Percentiles rank a stretch among this genome's conserved stretches.
These are phyloP conservation scores for Furcifer pardalis DNA, from an alignment of 2,797 vertebrate species.

Conservation along the genomic window DNA sequence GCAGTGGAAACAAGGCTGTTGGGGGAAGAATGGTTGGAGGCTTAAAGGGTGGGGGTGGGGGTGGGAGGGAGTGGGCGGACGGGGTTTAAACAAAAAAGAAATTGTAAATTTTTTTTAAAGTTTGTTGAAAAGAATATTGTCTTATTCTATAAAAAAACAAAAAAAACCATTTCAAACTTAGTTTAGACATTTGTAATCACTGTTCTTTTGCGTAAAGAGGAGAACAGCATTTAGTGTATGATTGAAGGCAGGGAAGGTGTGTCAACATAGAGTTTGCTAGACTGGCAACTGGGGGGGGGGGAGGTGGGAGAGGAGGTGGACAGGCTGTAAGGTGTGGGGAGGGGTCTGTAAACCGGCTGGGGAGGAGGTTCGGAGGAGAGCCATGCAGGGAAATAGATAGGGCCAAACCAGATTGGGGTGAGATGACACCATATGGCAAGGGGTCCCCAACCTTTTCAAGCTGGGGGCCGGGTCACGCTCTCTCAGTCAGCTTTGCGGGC, in stretches of 20 bases:
- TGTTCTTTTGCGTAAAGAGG: slow-evolving; percentile 59
- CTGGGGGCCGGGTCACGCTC: no score
- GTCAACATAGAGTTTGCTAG: slow-evolving; percentile 38
- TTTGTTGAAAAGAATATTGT: slow-evolving; percentile 78
- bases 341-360: not conserved
- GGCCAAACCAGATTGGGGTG: not conserved
- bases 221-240: slow-evolving; percentile 62
- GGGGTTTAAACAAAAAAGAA: slow-evolving; percentile 45
- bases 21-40: slow-evolving; percentile 54
- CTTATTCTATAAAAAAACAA: slow-evolving; percentile 71
- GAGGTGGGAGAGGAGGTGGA: not conserved
- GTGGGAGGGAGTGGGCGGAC: slow-evolving; percentile 24
- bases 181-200: slow-evolving; percentile 75
- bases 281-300: slow-evolving; percentile 29
- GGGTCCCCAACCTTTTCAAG: no score
- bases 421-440: no score
- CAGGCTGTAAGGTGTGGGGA: not conserved
- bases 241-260: not conserved
- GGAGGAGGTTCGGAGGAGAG: slow-evolving; percentile 26
- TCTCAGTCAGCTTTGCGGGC: no score
- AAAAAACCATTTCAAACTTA: slow-evolving; percentile 71
- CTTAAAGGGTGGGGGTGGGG: not conserved
- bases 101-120: slow-evolving; percentile 77
- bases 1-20: slow-evolving; percentile 68
- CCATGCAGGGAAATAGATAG: slow-evolving; percentile 40